phyloP scores from a whole-genome alignment of 2,797 vertebrate species.

The Chelon auratus region DNA sequence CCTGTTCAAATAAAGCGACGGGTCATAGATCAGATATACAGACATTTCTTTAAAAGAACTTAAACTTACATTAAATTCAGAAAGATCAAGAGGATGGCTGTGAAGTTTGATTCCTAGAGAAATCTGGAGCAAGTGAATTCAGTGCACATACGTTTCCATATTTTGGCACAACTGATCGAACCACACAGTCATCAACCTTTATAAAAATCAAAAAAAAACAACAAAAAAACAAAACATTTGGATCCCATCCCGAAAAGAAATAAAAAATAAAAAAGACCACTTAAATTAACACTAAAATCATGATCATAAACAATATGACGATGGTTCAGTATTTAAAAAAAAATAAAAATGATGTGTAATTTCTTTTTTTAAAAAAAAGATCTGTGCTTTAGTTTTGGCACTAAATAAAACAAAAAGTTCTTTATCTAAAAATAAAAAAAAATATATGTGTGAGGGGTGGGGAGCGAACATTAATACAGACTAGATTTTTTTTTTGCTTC shows the following conservation, averaged over 20 bases:
- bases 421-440: conserved; percentile 14
- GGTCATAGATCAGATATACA: conserved; percentile 12
- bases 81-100: neutral
- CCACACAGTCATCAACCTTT: conserved; percentile 19
- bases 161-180: conserved; percentile 42
- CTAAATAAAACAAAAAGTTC: conserved; percentile 9
- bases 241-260: neutral
- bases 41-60: neutral
- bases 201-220: neutral
- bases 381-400: neutral
- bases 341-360: conserved; percentile 4
- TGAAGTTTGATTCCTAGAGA: neutral
- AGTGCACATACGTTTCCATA: conserved; percentile 12
- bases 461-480: conserved; percentile 1
- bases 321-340: neutral
- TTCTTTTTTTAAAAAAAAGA: neutral
- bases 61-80: neutral
- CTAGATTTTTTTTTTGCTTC: neutral
- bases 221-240: neutral
- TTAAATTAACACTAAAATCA: conserved; percentile 2
- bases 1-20: conserved; percentile 6
- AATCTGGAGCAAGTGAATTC: neutral
- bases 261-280: neutral
- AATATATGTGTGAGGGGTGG: neutral
- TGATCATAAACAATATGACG: neutral